Conservation (phyloP, 2,888 invertebrate genomes). For the Mimumesa dahlbomi region DNA sequence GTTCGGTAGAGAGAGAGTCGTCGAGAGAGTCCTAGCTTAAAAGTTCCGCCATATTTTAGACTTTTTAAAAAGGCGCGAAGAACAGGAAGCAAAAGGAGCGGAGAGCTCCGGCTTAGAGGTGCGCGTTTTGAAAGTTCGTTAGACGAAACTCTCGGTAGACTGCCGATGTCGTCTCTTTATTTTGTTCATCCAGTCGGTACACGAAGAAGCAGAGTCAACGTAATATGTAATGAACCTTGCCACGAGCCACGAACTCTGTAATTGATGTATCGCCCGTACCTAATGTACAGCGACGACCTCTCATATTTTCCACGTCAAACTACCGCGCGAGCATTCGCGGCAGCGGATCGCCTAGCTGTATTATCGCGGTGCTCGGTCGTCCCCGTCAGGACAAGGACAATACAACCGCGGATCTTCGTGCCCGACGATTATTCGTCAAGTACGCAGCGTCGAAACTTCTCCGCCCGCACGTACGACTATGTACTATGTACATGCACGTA, state of each 20-base stretch:
- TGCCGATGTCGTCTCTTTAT: conserved; percentile 11
- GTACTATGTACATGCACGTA: too few species aligned
- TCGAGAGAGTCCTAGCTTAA: conserved; percentile 52
- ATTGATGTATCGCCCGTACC: conserved; percentile 53
- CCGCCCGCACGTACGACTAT: too few species aligned
- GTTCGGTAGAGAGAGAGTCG: not conserved
- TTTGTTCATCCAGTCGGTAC: not conserved
- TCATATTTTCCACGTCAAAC: conserved; percentile 13
- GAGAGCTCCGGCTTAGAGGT: conserved; percentile 36
- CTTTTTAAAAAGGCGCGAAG: conserved; percentile 12
- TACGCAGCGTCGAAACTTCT: too few species aligned
- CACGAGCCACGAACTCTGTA: conserved; percentile 26
- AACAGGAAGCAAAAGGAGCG: not conserved
- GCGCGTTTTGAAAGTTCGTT: conserved; percentile 62
- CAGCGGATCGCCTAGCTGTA: too few species aligned
- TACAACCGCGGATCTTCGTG: too few species aligned
- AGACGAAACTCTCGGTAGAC: conserved; percentile 47
- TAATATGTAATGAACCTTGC: conserved; percentile 51
- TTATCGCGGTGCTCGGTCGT: too few species aligned
- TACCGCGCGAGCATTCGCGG: not conserved
- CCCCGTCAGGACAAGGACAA: too few species aligned
- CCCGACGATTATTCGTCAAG: too few species aligned
- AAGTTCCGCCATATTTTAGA: conserved; percentile 67
- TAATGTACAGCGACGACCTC: not conserved
- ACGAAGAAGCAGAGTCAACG: conserved; percentile 26